These are phyloP conservation scores for Drosophila nasuta DNA, from an alignment of 1,140 invertebrate species.

Conservation along the genomic window DNA sequence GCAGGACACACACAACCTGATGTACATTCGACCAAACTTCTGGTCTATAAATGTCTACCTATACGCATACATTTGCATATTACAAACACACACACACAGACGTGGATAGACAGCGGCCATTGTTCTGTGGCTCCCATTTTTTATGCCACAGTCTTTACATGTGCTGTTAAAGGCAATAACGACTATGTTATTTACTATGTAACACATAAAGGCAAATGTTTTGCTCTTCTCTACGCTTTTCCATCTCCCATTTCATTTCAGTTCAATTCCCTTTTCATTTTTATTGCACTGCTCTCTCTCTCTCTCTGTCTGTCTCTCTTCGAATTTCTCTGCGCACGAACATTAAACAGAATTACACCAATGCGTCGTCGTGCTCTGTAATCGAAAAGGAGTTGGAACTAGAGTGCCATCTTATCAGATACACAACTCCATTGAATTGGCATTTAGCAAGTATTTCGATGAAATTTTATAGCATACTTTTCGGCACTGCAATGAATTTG, in stretches of 20 bases:
- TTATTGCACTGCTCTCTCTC: background rate
- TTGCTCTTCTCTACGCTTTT: background rate
- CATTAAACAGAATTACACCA: constrained; percentile 17
- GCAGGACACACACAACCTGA: constrained; percentile 27
- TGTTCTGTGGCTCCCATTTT: constrained; percentile 46
- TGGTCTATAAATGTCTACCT: constrained; percentile 77
- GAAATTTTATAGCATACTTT: background rate
- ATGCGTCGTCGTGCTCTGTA: background rate
- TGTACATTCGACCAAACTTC: constrained; percentile 66
- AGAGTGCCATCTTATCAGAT: background rate
- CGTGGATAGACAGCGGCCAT: constrained; percentile 47
- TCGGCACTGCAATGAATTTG: background rate
- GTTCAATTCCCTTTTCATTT: constrained; percentile 13
- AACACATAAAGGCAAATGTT: constrained; percentile 30
- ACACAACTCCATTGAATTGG: background rate
- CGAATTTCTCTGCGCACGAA: background rate
- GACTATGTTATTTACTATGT: constrained; percentile 50
- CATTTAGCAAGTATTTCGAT: background rate
- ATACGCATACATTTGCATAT: constrained; percentile 59
- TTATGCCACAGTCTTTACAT: constrained; percentile 33
- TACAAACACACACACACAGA: constrained; percentile 42
- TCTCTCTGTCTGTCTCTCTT: background rate
- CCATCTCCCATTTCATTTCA: constrained; percentile 12
- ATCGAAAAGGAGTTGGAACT: constrained; percentile 14
- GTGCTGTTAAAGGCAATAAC: constrained; percentile 33